Base-by-base conservation (phyloP, 2,797 vertebrate genomes). In the Pygocentrus nattereri region DNA sequence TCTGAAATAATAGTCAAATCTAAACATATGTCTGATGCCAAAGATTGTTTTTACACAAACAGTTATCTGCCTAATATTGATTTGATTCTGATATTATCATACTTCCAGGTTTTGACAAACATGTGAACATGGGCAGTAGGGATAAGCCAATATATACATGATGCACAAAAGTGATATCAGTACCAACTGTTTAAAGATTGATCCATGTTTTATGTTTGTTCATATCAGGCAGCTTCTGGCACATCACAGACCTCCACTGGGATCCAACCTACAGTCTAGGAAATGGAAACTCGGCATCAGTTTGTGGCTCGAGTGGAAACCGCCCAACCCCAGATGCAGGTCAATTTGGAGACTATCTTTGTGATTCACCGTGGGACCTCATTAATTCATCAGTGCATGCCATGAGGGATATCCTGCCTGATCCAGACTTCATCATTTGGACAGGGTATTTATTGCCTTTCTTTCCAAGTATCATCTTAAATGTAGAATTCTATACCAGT, bases 371-470 rank as follows among this genome's bases (percentile, higher is more conserved):
- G 2, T 96, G 95, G 96, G 49, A 59, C 0, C 96, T 99, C 5
- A 94, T 99, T 23, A 90, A 90, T 89, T 96, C 96, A 23, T 94
- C 96, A 2, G 62, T 95, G 69, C 83, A 92, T 2, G 95, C 96
- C 79, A 98, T 98, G 97, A 95, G 90, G 87, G 54, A 25, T 18
- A 94, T 95, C 62, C 92, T 96, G 56, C 95, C 88, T 0, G 80
- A 91, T 38, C 98, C 96, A 0, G 97, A 98, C 90, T 99, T 99
- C 90, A 96, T 99, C 78, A 76, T 99, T 38, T 99, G 97, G 98
- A 99, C 96, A 0, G 98, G 98, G 98, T 99, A 88, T 44, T 68
- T 10, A 71, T 84, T 68, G 41, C 54, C 7, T 61, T 59, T 73
- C 1, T 21, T 68, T 23, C 10, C 8, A 61, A 23, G 12, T 4